These are phyloP conservation scores for Parnassius mnemosyne DNA, from an alignment of 2,888 invertebrate genomes.

Conservation along the genomic window DNA sequence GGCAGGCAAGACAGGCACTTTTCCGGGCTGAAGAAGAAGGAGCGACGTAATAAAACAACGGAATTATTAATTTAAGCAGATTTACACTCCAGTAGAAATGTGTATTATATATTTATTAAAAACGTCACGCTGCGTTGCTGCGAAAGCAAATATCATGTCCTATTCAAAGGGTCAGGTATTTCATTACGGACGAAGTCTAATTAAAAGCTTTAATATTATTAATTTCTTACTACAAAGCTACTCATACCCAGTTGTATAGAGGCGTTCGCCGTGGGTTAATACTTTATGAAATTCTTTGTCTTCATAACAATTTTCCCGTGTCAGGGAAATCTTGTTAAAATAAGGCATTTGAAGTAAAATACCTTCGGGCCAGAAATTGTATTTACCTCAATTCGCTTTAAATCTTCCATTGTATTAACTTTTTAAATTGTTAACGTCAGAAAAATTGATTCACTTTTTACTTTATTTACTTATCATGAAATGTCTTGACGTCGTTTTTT, in stretches of 20 bases:
- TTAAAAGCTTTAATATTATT: slow-evolving; percentile 35
- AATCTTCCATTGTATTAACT: slow-evolving; percentile 21
- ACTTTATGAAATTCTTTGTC: slow-evolving; percentile 34
- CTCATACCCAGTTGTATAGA: slow-evolving; percentile 27
- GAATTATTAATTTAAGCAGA: too few species aligned
- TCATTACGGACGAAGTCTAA: slow-evolving; percentile 29
- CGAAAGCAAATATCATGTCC: slow-evolving; percentile 30
- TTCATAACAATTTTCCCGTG: slow-evolving; percentile 25
- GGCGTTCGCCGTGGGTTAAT: slow-evolving; percentile 12
- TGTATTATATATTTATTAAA: slow-evolving; percentile 4
- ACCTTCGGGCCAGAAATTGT: slow-evolving; percentile 33
- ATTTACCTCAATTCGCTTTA: slow-evolving; percentile 28
- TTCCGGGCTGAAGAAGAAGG: too few species aligned
- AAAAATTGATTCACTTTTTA: background rate
- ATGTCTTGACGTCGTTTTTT: too few species aligned
- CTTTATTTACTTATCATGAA: background rate
- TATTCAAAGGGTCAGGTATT: slow-evolving; percentile 27
- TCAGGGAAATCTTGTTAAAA: slow-evolving; percentile 26
- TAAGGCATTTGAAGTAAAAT: slow-evolving; percentile 33
- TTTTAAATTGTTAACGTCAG: slow-evolving; percentile 16
- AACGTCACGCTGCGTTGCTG: slow-evolving; percentile 21
- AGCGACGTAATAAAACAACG: too few species aligned
- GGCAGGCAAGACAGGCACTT: too few species aligned
- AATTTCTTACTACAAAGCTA: slow-evolving; percentile 32
- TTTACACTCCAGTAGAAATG: too few species aligned